Base-by-base conservation (phyloP, 2,797 vertebrate genomes). In the Cynodonichthys magdalenae region DNA sequence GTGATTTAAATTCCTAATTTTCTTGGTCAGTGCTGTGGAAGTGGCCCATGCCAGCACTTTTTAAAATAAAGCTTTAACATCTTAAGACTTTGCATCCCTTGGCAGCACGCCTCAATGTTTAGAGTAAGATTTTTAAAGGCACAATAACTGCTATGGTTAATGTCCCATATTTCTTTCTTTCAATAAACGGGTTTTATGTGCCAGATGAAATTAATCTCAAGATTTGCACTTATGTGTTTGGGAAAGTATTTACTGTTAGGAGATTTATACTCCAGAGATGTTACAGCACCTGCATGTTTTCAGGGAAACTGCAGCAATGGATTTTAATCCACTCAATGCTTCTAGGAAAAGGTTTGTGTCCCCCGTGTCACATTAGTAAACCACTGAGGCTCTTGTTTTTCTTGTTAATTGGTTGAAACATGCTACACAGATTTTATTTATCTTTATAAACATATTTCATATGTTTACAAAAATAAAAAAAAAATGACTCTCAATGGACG, bases 61-160 rank as follows among this genome's bases (percentile, higher is more conserved):
- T 39, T 60, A 47, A 27, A 49, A 57, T 50, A 55, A 42, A 54
- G 20, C 1, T 48, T 59, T 54, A 9, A 46, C 15, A 44, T 44
- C 42, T 44, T 17, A 44, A 15, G 15, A 27, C 34, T 0, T 9
- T 53, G 17, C 31, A 15, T 71, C 11, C 3, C 20, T 49, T 7
- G 15, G 12, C 48, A 28, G 24, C 14, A 28, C 27, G 4, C 5
- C 12, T 19, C 10, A 12, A n/a, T 18, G n/a, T 8, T n/a, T 4
- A n/a, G 51, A 34, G 4, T 36, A 9, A 53, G 12, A 18, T 11
- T 9, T 3, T 4, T 4, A 31, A 34, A 34, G 9, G 31, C 49
- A 44, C 19, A 24, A 12, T 4, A 15, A 4, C 24, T 24, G 24
- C 24, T 2, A 24, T 6, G 2, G 5, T 45, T 45, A 0, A 45